Evolutionary conservation across 2,113 vertebrate species (phyloP).

Genomic region (Tretioscincus oriximinensis): DNA sequence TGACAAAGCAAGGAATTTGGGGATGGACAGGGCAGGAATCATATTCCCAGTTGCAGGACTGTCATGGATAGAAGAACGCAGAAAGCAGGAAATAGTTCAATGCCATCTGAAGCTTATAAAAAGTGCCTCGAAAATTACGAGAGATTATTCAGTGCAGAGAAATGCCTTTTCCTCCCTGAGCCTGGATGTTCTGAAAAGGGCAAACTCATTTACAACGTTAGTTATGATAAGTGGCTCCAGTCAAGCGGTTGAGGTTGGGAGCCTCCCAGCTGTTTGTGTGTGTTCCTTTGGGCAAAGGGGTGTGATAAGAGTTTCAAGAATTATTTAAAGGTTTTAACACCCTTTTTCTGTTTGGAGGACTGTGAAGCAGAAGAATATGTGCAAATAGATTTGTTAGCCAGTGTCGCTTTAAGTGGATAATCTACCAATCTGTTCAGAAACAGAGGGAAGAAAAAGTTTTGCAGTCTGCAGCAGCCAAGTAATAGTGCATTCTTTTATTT

Average conservation of each 20-base stretch:
- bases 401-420: neutral
- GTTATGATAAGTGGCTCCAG: constrained; percentile 7
- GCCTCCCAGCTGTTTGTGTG: neutral
- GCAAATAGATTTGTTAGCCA: constrained; percentile 18
- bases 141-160: constrained; percentile 9
- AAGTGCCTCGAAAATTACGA: neutral
- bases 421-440: constrained; percentile 21
- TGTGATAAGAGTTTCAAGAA: constrained; percentile 22
- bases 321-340: constrained; percentile 8
- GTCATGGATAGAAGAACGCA: no score
- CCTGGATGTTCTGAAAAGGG: constrained; percentile 4
- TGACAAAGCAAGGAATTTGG: no score
- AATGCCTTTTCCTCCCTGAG: constrained; percentile 19
- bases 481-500: neutral
- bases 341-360: constrained; percentile 13
- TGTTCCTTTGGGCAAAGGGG: neutral
- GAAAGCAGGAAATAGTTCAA: neutral
- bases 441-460: neutral
- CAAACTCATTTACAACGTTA: constrained; percentile 9
- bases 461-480: neutral
- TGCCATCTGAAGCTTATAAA: constrained; percentile 14
- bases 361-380: constrained; percentile 4
- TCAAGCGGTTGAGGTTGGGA: constrained; percentile 24
- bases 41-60: no score
- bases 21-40: no score